Percentiles rank a stretch among this genome's conserved stretches.
These are phyloP conservation scores for Bombus soroeensis DNA, from an alignment of 1,140 invertebrate genomes.

Conservation along the genomic window DNA sequence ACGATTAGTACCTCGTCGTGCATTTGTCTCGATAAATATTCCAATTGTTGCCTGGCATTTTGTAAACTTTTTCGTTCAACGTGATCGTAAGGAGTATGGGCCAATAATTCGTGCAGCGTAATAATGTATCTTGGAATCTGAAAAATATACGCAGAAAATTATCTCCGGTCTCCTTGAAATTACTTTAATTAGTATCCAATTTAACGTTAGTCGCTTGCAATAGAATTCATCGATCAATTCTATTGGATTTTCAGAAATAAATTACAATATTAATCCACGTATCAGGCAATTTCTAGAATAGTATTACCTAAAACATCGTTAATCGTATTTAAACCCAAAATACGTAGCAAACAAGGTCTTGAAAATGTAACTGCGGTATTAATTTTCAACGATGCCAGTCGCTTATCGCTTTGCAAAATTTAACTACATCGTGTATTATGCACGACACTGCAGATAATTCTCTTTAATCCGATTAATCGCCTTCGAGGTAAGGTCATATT, in stretches of 20 bases:
- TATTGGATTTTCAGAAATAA: neutral
- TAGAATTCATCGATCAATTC: neutral
- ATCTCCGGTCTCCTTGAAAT: neutral
- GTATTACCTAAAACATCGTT: neutral
- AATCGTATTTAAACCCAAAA: neutral
- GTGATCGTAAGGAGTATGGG: constrained; percentile 96
- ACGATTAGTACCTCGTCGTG: constrained; percentile 89
- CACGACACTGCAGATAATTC: neutral
- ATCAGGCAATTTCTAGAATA: neutral
- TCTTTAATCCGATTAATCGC: neutral
- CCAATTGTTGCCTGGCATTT: constrained; percentile 93
- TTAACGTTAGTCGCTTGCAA: neutral
- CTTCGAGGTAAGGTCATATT: neutral
- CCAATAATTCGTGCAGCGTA: constrained; percentile 94
- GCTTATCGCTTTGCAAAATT: neutral
- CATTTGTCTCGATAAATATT: constrained; percentile 93
- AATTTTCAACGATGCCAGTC: neutral
- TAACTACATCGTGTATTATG: neutral
- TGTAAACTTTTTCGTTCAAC: constrained; percentile 95
- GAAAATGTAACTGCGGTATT: neutral
- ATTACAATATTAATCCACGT: neutral
- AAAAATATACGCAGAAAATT: constrained; percentile 53
- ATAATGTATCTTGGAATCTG: constrained; percentile 97
- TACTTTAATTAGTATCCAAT: neutral
- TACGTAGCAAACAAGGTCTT: neutral